phyloP scores from a whole-genome alignment of 2,888 invertebrate species.

The Parthenolecanium corni region DNA sequence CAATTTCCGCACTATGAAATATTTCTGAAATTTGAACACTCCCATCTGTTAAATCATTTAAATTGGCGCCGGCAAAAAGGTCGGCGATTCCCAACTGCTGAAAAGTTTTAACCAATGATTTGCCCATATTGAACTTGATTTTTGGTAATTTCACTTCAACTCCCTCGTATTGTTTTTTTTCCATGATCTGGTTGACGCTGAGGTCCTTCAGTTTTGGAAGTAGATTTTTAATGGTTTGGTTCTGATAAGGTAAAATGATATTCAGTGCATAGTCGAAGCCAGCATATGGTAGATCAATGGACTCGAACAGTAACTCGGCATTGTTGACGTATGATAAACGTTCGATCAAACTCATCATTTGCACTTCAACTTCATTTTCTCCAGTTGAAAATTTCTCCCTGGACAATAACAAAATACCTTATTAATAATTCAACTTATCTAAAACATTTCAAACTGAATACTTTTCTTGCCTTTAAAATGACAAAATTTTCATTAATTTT shows the following conservation, averaged over 20 bases:
- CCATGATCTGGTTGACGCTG: neutral
- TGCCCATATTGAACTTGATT: neutral
- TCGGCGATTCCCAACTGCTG: constrained; percentile 48
- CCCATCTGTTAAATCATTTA: constrained; percentile 37
- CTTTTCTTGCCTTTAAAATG: no score
- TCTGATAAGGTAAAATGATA: constrained; percentile 40
- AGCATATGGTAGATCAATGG: constrained; percentile 40
- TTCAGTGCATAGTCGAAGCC: constrained; percentile 41
- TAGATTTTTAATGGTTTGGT: constrained; percentile 36
- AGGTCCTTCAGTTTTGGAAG: constrained; percentile 41
- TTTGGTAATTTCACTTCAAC: constrained; percentile 1
- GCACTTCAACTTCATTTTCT: constrained; percentile 39
- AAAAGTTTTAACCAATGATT: constrained; percentile 37
- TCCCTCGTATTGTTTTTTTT: neutral
- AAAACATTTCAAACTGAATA: no score
- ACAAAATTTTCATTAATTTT: no score
- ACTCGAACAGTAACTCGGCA: constrained; percentile 40
- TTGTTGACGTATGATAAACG: constrained; percentile 48
- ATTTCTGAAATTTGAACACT: constrained; percentile 37
- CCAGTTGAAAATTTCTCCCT: neutral
- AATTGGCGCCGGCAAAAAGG: constrained; percentile 57
- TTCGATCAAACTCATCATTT: constrained; percentile 56
- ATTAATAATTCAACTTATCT: no score
- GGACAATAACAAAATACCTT: neutral
- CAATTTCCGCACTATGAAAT: constrained; percentile 42